Conservation (phyloP, 1,140 invertebrate species). For the Hestina assimilis region DNA sequence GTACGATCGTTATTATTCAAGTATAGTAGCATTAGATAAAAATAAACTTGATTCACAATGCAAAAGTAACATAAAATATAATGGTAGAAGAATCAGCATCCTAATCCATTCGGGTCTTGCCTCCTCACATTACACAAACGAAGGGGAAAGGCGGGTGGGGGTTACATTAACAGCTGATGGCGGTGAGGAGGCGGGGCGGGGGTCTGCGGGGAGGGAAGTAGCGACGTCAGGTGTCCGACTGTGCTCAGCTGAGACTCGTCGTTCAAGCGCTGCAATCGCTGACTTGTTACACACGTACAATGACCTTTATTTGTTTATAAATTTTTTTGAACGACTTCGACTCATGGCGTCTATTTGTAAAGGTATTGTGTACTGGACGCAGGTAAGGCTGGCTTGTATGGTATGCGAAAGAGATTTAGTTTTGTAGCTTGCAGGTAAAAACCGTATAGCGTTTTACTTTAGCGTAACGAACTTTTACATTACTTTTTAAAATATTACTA, state of each 20-base stretch:
- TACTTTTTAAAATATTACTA: too few relatives aligned
- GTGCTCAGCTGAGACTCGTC: conserved; percentile 64
- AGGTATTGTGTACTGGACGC: conserved; percentile 8
- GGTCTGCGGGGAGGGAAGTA: conserved; percentile 28
- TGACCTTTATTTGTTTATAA: conserved; percentile 65
- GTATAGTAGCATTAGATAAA: background rate
- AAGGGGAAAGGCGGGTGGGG: conserved; percentile 70
- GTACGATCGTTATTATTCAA: too few relatives aligned
- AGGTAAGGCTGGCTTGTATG: background rate
- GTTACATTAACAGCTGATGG: conserved; percentile 74
- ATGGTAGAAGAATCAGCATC: conserved; percentile 41
- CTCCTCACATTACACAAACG: conserved; percentile 75
- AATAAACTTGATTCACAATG: background rate
- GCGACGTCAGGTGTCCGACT: conserved; percentile 69
- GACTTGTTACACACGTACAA: conserved; percentile 37
- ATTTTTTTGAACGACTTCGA: conserved; percentile 39
- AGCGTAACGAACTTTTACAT: too few relatives aligned
- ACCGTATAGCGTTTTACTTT: too few relatives aligned
- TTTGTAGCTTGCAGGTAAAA: background rate
- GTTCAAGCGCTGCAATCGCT: conserved; percentile 56
- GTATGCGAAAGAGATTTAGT: background rate
- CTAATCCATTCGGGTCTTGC: conserved; percentile 55
- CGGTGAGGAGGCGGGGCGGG: conserved; percentile 20
- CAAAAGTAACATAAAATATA: conserved; percentile 36
- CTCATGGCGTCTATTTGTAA: conserved; percentile 5